phyloP scores from a whole-genome alignment of 2,797 vertebrate genomes.

The Kryptolebias ocellatus region DNA sequence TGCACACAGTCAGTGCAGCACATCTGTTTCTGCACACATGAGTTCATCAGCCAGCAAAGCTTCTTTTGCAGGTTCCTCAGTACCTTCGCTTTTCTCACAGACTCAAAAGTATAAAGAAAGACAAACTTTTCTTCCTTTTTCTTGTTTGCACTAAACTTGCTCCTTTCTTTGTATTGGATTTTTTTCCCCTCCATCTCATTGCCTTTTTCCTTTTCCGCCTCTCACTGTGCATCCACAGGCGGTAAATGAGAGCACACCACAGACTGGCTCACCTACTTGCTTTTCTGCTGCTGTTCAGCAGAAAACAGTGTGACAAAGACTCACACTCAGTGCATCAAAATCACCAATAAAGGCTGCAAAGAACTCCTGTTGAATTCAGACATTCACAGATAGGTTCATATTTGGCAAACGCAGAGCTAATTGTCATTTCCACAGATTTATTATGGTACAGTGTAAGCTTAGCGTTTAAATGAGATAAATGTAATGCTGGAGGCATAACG shows the following conservation, averaged over 20 bases:
- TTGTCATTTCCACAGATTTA: conserved; percentile 11
- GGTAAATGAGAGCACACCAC: conserved; percentile 64
- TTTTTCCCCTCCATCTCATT: neutral
- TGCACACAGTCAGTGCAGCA: conserved; percentile 19
- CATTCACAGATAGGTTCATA: conserved; percentile 9
- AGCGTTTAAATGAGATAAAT: neutral
- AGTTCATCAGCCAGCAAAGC: conserved; percentile 18
- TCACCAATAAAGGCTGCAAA: conserved; percentile 19
- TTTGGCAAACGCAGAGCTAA: conserved; percentile 6
- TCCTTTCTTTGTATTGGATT: neutral
- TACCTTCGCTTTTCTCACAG: conserved; percentile 16
- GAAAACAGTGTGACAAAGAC: conserved; percentile 46
- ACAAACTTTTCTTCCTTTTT: conserved; percentile 26
- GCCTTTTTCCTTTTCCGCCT: conserved; percentile 3
- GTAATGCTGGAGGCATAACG: conserved; percentile 1
- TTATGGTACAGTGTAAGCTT: no score
- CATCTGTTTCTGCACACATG: conserved; percentile 15
- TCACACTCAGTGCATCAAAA: conserved; percentile 36
- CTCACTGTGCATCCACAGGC: conserved; percentile 59
- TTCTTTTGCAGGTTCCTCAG: conserved; percentile 15
- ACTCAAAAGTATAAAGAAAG: conserved; percentile 19
- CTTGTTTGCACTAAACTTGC: conserved; percentile 18
- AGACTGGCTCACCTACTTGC: conserved; percentile 63
- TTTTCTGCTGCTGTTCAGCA: conserved; percentile 46
- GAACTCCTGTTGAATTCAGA: conserved; percentile 2